Evolutionary conservation across 2,888 invertebrate genomes (phyloP).

Genomic region (Hypsopygia costalis): DNA sequence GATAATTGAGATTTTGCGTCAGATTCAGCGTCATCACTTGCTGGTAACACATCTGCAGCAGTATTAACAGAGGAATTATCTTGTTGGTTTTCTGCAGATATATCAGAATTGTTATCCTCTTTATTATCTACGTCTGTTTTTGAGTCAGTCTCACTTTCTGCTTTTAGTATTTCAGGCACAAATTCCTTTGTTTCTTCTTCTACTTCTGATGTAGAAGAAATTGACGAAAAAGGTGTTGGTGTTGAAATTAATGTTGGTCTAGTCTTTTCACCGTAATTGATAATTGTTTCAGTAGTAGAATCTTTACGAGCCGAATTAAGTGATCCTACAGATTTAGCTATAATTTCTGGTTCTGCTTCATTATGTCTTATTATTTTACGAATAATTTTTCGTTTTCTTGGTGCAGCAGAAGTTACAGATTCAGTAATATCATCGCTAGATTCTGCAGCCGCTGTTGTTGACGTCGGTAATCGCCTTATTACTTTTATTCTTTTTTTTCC

Average conservation of each 20-base stretch:
- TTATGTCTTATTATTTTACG: constrained; percentile 55
- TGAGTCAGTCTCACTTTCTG: constrained; percentile 29
- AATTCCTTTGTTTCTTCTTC: constrained; percentile 2
- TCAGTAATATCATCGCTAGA: constrained; percentile 25
- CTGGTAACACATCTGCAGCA: not conserved
- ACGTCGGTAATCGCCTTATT: constrained; percentile 56
- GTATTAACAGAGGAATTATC: not conserved
- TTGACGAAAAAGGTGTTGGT: constrained; percentile 20
- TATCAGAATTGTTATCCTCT: not conserved
- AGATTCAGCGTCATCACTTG: constrained; percentile 14
- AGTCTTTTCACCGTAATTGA: constrained; percentile 66
- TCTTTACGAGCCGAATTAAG: constrained; percentile 35
- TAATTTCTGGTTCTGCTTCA: constrained; percentile 44
- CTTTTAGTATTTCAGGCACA: constrained; percentile 8
- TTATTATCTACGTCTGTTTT: constrained; percentile 21
- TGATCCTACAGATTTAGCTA: constrained; percentile 42
- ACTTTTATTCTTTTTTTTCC: constrained; percentile 59
- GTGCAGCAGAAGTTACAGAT: constrained; percentile 28
- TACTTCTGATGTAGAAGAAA: constrained; percentile 18
- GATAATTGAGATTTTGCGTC: not conserved
- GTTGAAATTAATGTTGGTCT: constrained; percentile 27
- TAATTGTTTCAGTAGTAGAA: constrained; percentile 34
- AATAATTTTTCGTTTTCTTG: constrained; percentile 60
- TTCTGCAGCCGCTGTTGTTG: constrained; percentile 33
- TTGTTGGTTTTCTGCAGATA: not conserved